Conservation (phyloP, 2,797 vertebrate species). For the Holocentrus rufus region DNA sequence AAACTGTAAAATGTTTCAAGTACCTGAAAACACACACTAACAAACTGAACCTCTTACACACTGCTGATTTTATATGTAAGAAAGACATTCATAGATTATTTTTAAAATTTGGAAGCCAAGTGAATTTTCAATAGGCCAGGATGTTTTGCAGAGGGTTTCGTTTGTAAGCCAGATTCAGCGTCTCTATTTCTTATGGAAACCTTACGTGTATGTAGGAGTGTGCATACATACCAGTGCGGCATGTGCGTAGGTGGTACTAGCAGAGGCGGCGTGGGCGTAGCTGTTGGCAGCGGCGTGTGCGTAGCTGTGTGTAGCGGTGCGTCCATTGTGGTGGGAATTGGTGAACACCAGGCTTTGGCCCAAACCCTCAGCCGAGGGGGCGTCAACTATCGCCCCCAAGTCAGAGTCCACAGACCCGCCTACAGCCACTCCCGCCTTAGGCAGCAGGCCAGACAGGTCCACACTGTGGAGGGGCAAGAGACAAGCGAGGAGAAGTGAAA, state of each 20-base stretch:
- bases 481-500: not conserved
- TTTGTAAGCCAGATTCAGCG: no score
- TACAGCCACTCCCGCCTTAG: conserved; percentile 70
- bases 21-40: no score
- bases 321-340: conserved; percentile 90
- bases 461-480: conserved; percentile 61
- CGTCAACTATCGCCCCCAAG: conserved; percentile 80
- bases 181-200: no score
- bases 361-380: conserved; percentile 86
- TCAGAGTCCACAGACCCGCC: conserved; percentile 77
- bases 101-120: no score
- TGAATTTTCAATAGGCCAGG: no score
- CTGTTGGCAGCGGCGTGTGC: conserved; percentile 86
- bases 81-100: no score
- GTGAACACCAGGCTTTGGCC: conserved; percentile 96
- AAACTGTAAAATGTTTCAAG: no score
- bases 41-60: no score
- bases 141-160: no score
- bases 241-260: conserved; percentile 80
- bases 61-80: no score
- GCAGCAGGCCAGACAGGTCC: conserved; percentile 76
- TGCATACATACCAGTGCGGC: conserved; percentile 76
- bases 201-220: not conserved
- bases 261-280: conserved; percentile 82
- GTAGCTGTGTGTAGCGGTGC: conserved; percentile 88